These are phyloP conservation scores for Thryonomys swinderianus DNA, from an alignment of 2,113 vertebrate species.

Conservation along the genomic window DNA sequence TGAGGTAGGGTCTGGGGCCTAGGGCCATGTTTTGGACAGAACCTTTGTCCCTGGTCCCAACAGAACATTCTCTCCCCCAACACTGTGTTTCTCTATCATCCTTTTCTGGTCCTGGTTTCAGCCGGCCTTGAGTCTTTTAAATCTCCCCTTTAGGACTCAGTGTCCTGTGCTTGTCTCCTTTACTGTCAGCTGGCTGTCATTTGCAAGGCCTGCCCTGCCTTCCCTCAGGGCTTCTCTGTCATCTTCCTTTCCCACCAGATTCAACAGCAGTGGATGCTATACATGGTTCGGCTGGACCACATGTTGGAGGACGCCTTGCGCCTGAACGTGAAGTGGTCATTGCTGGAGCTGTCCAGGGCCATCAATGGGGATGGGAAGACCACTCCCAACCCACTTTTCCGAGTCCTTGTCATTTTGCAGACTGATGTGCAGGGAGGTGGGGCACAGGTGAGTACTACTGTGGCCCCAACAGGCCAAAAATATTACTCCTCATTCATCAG, in stretches of 20 bases:
- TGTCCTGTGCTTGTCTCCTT: neutral
- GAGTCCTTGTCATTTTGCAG: conserved; percentile 88
- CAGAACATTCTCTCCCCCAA: neutral
- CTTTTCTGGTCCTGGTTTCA: neutral
- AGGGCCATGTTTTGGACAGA: neutral
- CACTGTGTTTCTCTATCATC: neutral
- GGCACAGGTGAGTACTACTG: conserved; percentile 84
- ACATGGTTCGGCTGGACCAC: conserved; percentile 87
- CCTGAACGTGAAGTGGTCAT: conserved; percentile 89
- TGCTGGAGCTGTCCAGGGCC: conserved; percentile 90
- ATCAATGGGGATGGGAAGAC: conserved; percentile 90
- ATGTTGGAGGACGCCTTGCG: conserved; percentile 91
- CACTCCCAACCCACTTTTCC: conserved; percentile 89
- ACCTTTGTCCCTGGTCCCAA: fast-evolving
- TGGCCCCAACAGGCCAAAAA: neutral
- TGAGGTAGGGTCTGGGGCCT: conserved; percentile 82
- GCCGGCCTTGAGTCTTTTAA: neutral
- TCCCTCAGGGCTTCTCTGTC: neutral
- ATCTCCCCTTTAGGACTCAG: neutral
- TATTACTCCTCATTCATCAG: neutral
- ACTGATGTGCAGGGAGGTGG: conserved; percentile 76
- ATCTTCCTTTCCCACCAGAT: conserved; percentile 82
- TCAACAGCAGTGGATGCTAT: conserved; percentile 89
- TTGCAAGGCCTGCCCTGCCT: neutral
- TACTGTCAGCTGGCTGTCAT: neutral